Base-by-base conservation (phyloP, 2,113 vertebrate genomes). In the Actenoides lindsayi region DNA sequence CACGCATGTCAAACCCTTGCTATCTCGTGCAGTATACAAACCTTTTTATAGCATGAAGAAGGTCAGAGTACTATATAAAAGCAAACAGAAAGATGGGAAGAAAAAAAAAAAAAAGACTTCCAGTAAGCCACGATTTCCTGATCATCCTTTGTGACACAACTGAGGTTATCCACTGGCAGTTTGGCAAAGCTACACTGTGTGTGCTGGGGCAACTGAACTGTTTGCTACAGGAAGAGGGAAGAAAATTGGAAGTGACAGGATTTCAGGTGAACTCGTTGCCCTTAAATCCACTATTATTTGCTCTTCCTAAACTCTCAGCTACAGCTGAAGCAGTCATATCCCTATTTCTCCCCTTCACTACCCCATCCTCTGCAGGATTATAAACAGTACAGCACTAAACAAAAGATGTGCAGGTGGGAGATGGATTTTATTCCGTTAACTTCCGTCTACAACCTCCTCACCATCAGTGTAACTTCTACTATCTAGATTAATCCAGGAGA, bases 371-470 rank as follows among this genome's bases (percentile, higher is more conserved):
- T 44, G 56, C 50, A 41, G 73, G 42, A 14, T 19, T 16, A 16
- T 5, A 6, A 42, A 31, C 12, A 64, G n/a, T 2, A 23, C 5
- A 69, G 41, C 51, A 56, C 5, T 23, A 78, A 59, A 76, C 11
- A 67, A 51, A 59, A 64, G 60, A 35, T 60, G 19, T 2, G 1
- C 8, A 28, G 5, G 11, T 0, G 0, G 44, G 28, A 31, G 18
- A 73, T 1, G 3, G n/a, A 44, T 80, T 90, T 90, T 42, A 57
- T n/a, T 37, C 53, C 59, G 44, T 3, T 33, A 60, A 63, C 33
- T 67, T 94, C 4, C 62, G 17, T 18, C 10, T 42, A 39, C 31
- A 79, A 42, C n/a, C 44, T 50, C 27, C n/a, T 60, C 44, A 59
- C 41, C 41, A 77, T 2, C 41, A 54, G 4, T 2, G 4, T 11